phyloP scores from a whole-genome alignment of 2,113 vertebrate genomes.

The Neoarius graeffei region DNA sequence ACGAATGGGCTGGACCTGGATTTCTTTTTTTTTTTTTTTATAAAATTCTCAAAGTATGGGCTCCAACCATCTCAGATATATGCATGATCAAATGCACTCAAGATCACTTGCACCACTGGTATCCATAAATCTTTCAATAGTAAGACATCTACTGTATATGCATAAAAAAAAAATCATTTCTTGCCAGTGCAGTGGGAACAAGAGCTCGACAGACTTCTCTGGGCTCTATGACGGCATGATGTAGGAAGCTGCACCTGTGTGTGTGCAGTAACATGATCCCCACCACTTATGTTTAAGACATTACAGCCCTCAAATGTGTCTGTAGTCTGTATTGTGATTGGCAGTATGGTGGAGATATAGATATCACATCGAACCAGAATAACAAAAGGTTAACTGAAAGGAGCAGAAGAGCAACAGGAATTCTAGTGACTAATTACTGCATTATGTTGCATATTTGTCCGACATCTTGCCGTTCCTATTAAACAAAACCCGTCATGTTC shows the following conservation, averaged over 20 bases:
- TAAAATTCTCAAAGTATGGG: slow-evolving; percentile 35
- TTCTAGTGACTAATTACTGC: not conserved
- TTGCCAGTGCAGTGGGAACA: slow-evolving; percentile 1
- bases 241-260: slow-evolving; percentile 39
- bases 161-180: not conserved
- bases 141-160: not conserved
- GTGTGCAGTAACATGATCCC: slow-evolving; percentile 30
- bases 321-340: slow-evolving; percentile 7
- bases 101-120: slow-evolving; percentile 22
- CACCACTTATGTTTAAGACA: slow-evolving; percentile 36
- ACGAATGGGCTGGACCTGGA: not conserved
- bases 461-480: not conserved
- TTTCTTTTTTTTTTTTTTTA: not conserved
- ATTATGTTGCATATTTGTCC: not conserved
- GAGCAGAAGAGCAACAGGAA: not conserved
- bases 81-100: slow-evolving; percentile 50
- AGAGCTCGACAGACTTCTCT: slow-evolving; percentile 18
- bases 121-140: slow-evolving; percentile 41
- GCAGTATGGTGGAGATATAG: not conserved
- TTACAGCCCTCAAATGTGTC: slow-evolving; percentile 17
- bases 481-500: not conserved
- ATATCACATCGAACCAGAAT: not conserved
- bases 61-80: slow-evolving; percentile 49
- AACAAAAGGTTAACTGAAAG: not conserved
- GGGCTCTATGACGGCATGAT: not conserved